phyloP scores from a whole-genome alignment of 2,113 vertebrate genomes.

The Oryzias curvinotus region DNA sequence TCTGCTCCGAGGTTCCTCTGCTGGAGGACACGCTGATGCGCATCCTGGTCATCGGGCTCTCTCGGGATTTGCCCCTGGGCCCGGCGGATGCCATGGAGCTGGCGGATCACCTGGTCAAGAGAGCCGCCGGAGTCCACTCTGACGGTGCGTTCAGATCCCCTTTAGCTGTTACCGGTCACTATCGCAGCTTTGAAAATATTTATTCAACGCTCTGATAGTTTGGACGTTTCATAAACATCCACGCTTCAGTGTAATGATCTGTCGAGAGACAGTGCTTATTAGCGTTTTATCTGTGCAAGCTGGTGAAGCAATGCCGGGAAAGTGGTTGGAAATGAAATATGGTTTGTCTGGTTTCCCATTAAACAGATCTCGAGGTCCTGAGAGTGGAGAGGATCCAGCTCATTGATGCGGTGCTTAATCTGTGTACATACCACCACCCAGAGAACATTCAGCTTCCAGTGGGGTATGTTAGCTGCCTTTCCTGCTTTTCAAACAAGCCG shows the following conservation, averaged over 20 bases:
- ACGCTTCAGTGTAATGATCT: constrained; percentile 23
- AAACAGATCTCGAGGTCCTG: constrained; percentile 91
- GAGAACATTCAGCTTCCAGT: constrained; percentile 97
- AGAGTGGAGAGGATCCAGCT: constrained; percentile 94
- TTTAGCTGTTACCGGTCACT: constrained; percentile 11
- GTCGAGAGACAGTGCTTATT: not conserved
- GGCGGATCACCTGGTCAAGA: constrained; percentile 94
- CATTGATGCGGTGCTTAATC: constrained; percentile 93
- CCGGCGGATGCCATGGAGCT: constrained; percentile 97
- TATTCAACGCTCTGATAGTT: constrained; percentile 28
- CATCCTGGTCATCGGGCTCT: constrained; percentile 93
- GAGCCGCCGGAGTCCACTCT: constrained; percentile 91
- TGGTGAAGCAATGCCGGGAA: constrained; percentile 9
- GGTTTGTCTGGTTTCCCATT: constrained; percentile 32
- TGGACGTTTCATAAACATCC: constrained; percentile 41
- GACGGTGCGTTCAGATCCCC: constrained; percentile 79
- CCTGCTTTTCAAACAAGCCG: constrained; percentile 15
- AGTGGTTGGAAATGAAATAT: constrained; percentile 4
- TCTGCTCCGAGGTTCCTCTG: constrained; percentile 97
- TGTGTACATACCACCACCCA: constrained; percentile 97
- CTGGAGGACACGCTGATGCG: constrained; percentile 97
- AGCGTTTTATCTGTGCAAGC: not conserved
- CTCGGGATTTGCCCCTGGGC: constrained; percentile 91
- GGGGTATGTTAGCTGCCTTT: constrained; percentile 76
- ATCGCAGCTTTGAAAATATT: constrained; percentile 6